Conservation (phyloP, 2,797 vertebrate genomes). For the Anabacerthia variegaticeps region DNA sequence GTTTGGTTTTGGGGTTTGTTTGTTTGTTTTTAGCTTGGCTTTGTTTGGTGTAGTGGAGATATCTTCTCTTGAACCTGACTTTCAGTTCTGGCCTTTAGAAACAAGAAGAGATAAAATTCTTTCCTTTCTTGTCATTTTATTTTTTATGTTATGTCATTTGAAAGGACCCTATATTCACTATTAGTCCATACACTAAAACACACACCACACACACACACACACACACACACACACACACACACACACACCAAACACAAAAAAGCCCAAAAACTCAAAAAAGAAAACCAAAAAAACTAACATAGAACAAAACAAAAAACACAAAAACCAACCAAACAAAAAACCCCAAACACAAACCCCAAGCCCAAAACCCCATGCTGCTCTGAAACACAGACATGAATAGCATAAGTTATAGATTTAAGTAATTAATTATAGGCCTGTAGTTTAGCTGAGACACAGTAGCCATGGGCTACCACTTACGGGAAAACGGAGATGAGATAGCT, state of each 20-base stretch:
- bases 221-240: too few relatives aligned
- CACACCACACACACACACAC: not conserved
- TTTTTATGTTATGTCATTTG: not conserved
- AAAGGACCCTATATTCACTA: not conserved
- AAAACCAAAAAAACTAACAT: accelerated
- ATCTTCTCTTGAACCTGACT: not conserved
- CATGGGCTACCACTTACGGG: not conserved
- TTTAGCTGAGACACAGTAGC: not conserved
- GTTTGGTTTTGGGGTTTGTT: not conserved
- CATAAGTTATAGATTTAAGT: not conserved
- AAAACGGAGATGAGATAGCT: not conserved
- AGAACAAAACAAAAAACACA: too few relatives aligned
- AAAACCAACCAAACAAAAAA: not conserved
- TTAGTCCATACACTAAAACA: not conserved
- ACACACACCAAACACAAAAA: too few relatives aligned
- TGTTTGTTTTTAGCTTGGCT: not conserved
- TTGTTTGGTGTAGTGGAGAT: accelerated
- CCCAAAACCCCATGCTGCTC: accelerated
- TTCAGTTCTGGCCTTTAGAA: not conserved
- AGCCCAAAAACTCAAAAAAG: too few relatives aligned
- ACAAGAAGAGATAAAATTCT: not conserved
- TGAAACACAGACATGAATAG: not conserved
- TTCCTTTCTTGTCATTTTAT: not conserved
- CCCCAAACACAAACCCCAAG: not conserved
- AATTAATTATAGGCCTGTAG: not conserved